A percentile compares a stretch with the other conserved stretches of the same genome.
Conservation (phyloP, 2,888 invertebrate genomes). For the Oscheius sp. region DNA sequence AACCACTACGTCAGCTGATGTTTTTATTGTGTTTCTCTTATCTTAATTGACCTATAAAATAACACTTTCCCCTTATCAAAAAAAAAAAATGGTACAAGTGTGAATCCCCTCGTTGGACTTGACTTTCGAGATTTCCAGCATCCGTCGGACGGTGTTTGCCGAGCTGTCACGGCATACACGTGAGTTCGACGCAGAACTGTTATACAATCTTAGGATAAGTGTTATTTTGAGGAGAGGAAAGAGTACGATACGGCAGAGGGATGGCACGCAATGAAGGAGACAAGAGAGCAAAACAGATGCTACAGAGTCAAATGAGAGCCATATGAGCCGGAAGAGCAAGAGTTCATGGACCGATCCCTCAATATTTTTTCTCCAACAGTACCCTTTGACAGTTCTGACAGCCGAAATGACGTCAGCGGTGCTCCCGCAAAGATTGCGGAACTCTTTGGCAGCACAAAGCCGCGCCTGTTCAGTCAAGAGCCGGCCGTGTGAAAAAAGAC, state of each 20-base stretch:
- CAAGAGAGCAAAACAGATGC: neutral
- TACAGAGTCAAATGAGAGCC: neutral
- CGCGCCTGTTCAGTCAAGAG: too few relatives aligned
- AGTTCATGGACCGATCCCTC: neutral
- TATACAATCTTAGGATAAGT: neutral
- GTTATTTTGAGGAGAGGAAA: neutral
- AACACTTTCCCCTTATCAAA: neutral
- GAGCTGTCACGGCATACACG: slow-evolving; percentile 13
- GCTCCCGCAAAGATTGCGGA: too few relatives aligned
- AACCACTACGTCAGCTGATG: neutral
- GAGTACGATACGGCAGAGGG: neutral
- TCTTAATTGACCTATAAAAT: too few relatives aligned
- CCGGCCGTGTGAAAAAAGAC: too few relatives aligned
- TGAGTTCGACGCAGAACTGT: slow-evolving; percentile 3
- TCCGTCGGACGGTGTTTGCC: slow-evolving; percentile 4
- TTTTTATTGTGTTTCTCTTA: neutral
- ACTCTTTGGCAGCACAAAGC: too few relatives aligned
- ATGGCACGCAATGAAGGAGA: neutral
- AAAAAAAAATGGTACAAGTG: neutral
- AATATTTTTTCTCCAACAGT: neutral
- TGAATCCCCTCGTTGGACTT: neutral
- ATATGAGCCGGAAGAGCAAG: slow-evolving; percentile 1
- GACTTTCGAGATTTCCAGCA: neutral
- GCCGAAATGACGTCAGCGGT: too few relatives aligned
- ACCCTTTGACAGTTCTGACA: too few relatives aligned